Conservation (phyloP, 1,140 invertebrate species). For the Bombus pascuorum region DNA sequence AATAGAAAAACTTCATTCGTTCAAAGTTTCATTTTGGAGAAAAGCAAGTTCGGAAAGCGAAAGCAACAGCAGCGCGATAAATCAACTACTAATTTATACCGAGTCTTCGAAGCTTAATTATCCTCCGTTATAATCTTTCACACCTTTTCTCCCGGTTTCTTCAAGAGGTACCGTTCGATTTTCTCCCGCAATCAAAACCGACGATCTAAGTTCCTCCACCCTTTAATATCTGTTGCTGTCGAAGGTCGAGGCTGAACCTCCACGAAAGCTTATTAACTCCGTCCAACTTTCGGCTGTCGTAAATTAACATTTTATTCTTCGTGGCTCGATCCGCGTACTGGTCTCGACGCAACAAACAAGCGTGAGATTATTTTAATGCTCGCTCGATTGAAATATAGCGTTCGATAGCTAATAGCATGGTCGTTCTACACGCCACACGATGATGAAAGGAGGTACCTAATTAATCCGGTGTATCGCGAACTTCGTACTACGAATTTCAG, state of each 20-base stretch:
- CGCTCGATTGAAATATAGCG: slow-evolving; percentile 34
- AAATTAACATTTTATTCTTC: slow-evolving; percentile 38
- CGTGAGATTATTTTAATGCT: slow-evolving; percentile 33
- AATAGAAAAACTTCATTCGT: background rate
- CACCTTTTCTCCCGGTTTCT: background rate
- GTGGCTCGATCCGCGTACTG: background rate
- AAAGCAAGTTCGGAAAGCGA: background rate
- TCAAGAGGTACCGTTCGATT: background rate
- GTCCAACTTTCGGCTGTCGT: slow-evolving; percentile 5
- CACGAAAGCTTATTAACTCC: slow-evolving; percentile 5
- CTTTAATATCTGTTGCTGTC: background rate
- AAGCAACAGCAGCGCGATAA: background rate
- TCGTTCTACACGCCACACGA: background rate
- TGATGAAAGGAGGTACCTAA: slow-evolving; percentile 40
- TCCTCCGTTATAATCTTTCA: background rate
- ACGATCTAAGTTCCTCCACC: background rate
- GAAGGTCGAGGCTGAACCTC: slow-evolving; percentile 14
- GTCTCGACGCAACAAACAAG: background rate
- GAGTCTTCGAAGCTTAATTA: background rate
- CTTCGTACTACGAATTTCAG: slow-evolving; percentile 4
- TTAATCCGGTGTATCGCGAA: slow-evolving; percentile 54
- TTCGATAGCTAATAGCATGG: slow-evolving; percentile 15
- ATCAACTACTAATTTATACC: background rate
- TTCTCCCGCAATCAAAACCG: background rate
- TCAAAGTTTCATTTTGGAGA: background rate